These are phyloP conservation scores for Contarinia nasturtii DNA, from an alignment of 1,140 invertebrate species.

Conservation along the genomic window DNA sequence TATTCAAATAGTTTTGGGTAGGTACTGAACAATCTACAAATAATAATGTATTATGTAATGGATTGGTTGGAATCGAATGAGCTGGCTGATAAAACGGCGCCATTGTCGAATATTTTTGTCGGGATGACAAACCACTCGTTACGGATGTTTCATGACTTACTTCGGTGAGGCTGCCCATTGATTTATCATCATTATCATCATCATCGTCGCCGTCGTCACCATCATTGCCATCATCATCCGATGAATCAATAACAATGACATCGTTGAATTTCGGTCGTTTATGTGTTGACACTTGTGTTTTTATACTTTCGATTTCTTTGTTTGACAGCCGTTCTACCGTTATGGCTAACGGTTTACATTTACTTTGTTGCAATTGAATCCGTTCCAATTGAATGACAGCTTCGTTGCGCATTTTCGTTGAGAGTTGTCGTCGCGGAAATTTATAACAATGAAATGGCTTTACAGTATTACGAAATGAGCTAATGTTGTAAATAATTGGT, in stretches of 20 bases:
- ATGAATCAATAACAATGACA: constrained; percentile 28
- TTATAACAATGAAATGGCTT: constrained; percentile 27
- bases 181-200: neutral
- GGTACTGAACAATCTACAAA: too few species aligned
- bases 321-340: constrained; percentile 22
- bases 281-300: constrained; percentile 9
- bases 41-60: too few species aligned
- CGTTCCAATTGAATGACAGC: too few species aligned
- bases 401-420: constrained; percentile 11
- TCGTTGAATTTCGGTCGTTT: constrained; percentile 1
- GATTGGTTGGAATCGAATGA: too few species aligned
- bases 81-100: too few species aligned
- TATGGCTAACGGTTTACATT: constrained; percentile 26
- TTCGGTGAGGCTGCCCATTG: too few species aligned
- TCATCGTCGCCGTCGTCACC: constrained; percentile 4
- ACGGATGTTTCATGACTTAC: too few species aligned
- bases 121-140: too few species aligned
- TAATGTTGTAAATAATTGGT: constrained; percentile 11
- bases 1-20: too few species aligned
- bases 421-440: constrained; percentile 21
- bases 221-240: constrained; percentile 25
- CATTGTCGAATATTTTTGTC: too few species aligned
- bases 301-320: constrained; percentile 20
- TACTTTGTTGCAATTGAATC: constrained; percentile 10
- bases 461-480: constrained; percentile 25